Evolutionary conservation across 2,888 invertebrate species (phyloP), one percentile per base, ranked within the genome.

Genomic region (Drosophila incognita): DNA sequence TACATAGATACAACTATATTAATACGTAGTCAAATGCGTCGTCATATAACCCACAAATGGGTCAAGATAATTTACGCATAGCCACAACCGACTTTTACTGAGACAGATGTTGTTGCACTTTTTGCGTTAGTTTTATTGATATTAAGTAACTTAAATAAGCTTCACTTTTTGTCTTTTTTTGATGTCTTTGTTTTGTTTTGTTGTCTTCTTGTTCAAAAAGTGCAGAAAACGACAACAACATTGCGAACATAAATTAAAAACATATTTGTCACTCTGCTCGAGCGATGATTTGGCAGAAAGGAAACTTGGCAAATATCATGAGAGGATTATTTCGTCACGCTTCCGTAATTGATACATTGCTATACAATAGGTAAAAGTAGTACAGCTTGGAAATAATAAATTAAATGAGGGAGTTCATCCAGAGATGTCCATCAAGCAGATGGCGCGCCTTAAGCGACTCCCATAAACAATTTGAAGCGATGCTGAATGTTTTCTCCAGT

Each of bases 61-160:
- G 36, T 33, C 62, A 33, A 60, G 58, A 63, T 76, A 63, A 74
- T 76, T 68, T 72, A 71, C 75, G 67, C 67, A 60, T 51, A 13
- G 46, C 36, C 48, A 38, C 38, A 52, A n/a, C 52, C 29, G 60
- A 36, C 63, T 36, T 46, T 36, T 35, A 36, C 46, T 15, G 13
- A 18, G 29, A 21, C 56, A 40, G 57, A 54, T 54, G 18, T 52
- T 49, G 27, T 69, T 33, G 46, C 56, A 42, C 57, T 31, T 58
- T 46, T 52, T 69, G 58, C 62, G 57, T 54, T 63, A 33, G 48
- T 53, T 76, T 51, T 61, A 58, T 76, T 63, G 72, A 61, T 59
- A 72, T 68, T 62, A 76, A 72, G 42, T 58, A 71, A 63, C 67
- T 64, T 61, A 49, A 76, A 67, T 76, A 33, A 61, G 66, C 56